Conservation (phyloP, 2,888 invertebrate genomes). For the Dioctria rufipes region DNA sequence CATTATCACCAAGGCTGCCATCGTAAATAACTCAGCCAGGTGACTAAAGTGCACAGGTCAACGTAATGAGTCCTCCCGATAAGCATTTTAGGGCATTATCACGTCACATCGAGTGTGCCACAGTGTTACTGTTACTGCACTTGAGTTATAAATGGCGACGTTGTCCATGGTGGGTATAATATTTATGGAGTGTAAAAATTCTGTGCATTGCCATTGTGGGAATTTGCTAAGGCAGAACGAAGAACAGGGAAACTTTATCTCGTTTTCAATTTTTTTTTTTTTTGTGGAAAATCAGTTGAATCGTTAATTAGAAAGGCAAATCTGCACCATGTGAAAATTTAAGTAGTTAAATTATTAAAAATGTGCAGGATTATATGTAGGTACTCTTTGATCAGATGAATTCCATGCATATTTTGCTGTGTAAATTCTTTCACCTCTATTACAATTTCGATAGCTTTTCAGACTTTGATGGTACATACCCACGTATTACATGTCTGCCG, state of each 20-base stretch:
- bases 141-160: conserved; percentile 48
- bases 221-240: background rate
- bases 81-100: conserved; percentile 33
- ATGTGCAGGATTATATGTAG: background rate
- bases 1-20: conserved; percentile 30
- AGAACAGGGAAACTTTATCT: background rate
- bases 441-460: background rate
- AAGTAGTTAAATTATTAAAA: background rate
- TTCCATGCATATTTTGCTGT: background rate
- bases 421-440: background rate
- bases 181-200: conserved; percentile 46
- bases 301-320: conserved; percentile 6
- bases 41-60: conserved; percentile 42
- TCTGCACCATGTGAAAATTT: background rate
- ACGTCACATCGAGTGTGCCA: conserved; percentile 27
- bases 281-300: conserved; percentile 7
- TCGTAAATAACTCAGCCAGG: conserved; percentile 50
- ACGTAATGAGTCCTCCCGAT: conserved; percentile 45
- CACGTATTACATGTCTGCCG: background rate
- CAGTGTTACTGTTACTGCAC: conserved; percentile 30
- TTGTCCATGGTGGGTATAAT: conserved; percentile 27
- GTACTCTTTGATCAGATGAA: background rate
- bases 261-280: background rate
- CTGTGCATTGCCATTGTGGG: background rate
- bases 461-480: background rate